Percentiles rank a stretch among this genome's conserved stretches.
Conservation (phyloP, 2,888 invertebrate genomes). For the Alentia gelatinosa region DNA sequence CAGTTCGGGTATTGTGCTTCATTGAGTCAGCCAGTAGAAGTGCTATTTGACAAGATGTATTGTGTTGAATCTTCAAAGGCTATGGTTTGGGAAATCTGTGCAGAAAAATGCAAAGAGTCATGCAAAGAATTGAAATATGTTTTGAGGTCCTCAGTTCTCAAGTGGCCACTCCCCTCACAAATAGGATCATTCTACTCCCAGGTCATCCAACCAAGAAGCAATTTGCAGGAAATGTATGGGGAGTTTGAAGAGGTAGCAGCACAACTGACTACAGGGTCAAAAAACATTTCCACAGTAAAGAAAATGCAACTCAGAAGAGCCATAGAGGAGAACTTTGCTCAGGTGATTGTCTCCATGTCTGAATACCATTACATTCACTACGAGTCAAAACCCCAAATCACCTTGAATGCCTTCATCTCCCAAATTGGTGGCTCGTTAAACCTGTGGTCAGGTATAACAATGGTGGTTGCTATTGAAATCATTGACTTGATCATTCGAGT, state of each 20-base stretch:
- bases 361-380: not conserved
- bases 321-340: not conserved
- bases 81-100: not conserved
- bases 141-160: not conserved
- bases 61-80: not conserved
- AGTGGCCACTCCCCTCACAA: conserved; percentile 8
- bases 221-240: not conserved
- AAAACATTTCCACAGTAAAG: not conserved
- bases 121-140: not conserved
- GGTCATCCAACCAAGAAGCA: not conserved
- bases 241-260: not conserved
- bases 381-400: conserved; percentile 3
- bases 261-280: not conserved
- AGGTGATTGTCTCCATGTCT: not conserved
- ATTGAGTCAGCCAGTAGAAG: not conserved
- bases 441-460: conserved; percentile 35
- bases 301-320: not conserved
- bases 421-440: conserved; percentile 17
- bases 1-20: not conserved
- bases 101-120: not conserved
- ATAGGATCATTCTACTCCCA: not conserved
- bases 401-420: not conserved
- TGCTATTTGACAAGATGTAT: not conserved
- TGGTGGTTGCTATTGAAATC: not conserved
- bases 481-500: not conserved